Conservation (phyloP, 1,140 invertebrate genomes). For the Plectus sambesii region DNA sequence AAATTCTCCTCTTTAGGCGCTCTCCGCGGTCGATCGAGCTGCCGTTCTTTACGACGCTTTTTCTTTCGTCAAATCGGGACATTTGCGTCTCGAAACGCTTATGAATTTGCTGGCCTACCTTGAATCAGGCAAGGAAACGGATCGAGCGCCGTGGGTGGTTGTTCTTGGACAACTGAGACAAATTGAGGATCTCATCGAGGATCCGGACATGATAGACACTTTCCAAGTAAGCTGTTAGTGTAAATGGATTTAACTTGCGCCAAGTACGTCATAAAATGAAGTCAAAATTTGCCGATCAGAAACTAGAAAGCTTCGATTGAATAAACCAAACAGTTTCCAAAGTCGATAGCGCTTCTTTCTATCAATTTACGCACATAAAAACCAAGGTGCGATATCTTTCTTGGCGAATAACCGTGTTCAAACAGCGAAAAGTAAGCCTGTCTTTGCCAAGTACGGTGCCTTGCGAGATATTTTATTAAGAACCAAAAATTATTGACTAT, state of each 20-base stretch:
- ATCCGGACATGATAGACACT: constrained; percentile 20
- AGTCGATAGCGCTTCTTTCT: too few relatives aligned
- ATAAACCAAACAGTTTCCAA: too few relatives aligned
- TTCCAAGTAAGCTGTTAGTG: constrained; percentile 16
- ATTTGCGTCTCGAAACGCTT: constrained; percentile 23
- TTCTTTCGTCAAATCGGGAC: constrained; percentile 23
- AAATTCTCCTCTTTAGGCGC: too few relatives aligned
- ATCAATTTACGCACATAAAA: too few relatives aligned
- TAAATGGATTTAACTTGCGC: constrained; percentile 4
- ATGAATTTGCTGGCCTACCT: constrained; percentile 27
- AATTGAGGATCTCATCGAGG: constrained; percentile 26
- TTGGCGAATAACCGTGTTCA: too few relatives aligned
- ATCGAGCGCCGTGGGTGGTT: constrained; percentile 31
- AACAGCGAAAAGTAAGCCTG: too few relatives aligned
- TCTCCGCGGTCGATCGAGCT: constrained; percentile 25
- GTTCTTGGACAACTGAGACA: constrained; percentile 18
- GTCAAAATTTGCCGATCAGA: too few relatives aligned
- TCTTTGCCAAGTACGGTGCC: too few relatives aligned
- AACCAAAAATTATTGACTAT: too few relatives aligned
- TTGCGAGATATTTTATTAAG: too few relatives aligned
- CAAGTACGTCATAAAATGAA: constrained; percentile 6
- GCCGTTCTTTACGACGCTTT: constrained; percentile 31
- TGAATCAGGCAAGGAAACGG: constrained; percentile 19
- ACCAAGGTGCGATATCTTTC: too few relatives aligned
- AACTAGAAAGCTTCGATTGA: too few relatives aligned